Evolutionary conservation across 2,888 invertebrate genomes (phyloP).

Genomic region (Bombylius discolor): DNA sequence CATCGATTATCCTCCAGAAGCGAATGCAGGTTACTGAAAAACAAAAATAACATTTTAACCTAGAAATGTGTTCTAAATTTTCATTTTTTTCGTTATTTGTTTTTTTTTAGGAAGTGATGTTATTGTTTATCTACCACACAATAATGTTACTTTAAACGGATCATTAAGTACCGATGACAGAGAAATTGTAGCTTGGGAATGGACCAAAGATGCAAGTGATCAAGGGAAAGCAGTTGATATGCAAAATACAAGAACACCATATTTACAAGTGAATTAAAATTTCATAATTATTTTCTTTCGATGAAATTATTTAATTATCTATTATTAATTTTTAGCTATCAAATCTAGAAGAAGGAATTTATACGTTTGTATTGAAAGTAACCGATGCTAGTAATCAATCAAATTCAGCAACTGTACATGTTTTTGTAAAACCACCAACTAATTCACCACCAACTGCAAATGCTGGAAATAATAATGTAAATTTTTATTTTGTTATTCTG

Average conservation of each 20-base stretch:
- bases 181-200: conserved; percentile 87
- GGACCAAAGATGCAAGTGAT: conserved; percentile 82
- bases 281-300: not conserved
- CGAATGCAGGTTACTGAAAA: conserved; percentile 58
- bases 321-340: conserved; percentile 43
- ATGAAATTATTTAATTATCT: too few relatives aligned
- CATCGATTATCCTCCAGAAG: conserved; percentile 89
- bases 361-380: conserved; percentile 84
- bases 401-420: conserved; percentile 76
- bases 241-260: conserved; percentile 88
- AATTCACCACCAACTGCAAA: conserved; percentile 68
- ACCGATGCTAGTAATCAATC: conserved; percentile 83
- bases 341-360: conserved; percentile 85
- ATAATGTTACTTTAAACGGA: conserved; percentile 74
- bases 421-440: conserved; percentile 83
- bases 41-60: not conserved
- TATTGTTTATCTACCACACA: conserved; percentile 80
- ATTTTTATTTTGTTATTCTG: not conserved
- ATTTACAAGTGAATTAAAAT: conserved; percentile 44
- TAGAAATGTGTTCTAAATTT: not conserved
- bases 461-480: conserved; percentile 44
- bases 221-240: conserved; percentile 87
- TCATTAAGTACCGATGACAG: conserved; percentile 87
- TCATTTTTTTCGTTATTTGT: not conserved
- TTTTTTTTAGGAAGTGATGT: conserved; percentile 57